Conservation (phyloP, 1,140 invertebrate genomes). For the Papilio dardanus region DNA sequence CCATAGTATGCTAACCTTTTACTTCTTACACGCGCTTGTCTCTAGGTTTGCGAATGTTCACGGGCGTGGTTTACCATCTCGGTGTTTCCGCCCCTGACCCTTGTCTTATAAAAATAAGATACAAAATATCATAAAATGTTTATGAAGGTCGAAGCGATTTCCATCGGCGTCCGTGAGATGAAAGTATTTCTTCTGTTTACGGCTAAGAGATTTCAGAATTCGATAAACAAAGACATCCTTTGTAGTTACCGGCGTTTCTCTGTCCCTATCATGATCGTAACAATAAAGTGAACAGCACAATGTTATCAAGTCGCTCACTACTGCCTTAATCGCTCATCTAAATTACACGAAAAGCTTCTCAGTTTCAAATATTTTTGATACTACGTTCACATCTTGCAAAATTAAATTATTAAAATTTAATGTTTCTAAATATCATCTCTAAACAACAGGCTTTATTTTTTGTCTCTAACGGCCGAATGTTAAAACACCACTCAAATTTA, state of each 20-base stretch:
- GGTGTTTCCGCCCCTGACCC: no score
- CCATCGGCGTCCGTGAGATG: background rate
- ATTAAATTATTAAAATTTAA: background rate
- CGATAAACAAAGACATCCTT: constrained; percentile 13
- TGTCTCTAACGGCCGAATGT: no score
- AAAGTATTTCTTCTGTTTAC: background rate
- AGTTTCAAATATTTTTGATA: background rate
- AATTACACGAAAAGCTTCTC: background rate
- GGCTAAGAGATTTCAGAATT: background rate
- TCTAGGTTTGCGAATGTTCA: no score
- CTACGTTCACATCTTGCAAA: background rate
- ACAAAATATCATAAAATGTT: background rate
- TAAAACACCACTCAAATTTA: no score
- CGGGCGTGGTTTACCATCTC: no score
- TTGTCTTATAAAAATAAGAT: no score
- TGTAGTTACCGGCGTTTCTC: background rate
- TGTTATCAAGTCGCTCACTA: constrained; percentile 13
- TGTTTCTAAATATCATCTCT: no score
- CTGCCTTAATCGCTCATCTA: background rate
- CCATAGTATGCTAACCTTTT: no score
- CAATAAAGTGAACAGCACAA: constrained; percentile 17
- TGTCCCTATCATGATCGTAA: background rate
- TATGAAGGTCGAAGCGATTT: background rate
- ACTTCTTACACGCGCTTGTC: no score
- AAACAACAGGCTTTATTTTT: no score